phyloP scores from a whole-genome alignment of 2,797 vertebrate species.

The Tangara arthus region DNA sequence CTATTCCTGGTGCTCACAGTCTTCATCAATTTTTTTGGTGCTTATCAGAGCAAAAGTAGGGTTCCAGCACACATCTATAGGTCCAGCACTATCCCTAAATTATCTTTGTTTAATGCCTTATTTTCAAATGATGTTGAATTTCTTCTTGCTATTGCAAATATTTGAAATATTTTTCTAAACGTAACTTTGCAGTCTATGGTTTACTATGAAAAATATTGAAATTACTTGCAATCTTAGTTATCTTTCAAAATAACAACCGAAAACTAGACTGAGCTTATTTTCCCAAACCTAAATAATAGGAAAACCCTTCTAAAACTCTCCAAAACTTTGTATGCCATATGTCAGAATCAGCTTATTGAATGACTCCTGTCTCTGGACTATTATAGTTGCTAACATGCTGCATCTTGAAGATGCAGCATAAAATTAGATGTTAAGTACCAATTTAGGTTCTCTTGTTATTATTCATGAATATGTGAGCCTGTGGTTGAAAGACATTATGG shows the following conservation, averaged over 20 bases:
- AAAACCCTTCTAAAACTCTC: background rate
- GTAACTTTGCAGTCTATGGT: background rate
- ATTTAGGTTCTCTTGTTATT: background rate
- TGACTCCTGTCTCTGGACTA: background rate
- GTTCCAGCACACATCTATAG: background rate
- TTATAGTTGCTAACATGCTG: background rate
- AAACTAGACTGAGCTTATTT: background rate
- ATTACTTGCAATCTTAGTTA: background rate
- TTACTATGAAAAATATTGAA: background rate
- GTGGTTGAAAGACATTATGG: background rate
- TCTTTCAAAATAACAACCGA: background rate
- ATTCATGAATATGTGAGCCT: background rate
- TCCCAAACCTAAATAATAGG: background rate
- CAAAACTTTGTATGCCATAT: background rate
- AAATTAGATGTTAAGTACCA: background rate
- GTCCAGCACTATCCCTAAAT: background rate
- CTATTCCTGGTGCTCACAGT: background rate
- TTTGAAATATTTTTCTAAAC: background rate
- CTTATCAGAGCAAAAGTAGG: background rate
- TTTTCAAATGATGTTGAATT: background rate
- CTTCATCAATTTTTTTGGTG: background rate
- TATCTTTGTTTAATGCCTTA: background rate
- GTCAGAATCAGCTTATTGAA: background rate
- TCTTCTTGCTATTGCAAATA: background rate
- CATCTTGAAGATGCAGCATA: background rate